A percentile compares a stretch with the other conserved stretches of the same genome.
Conservation (phyloP, 2,797 vertebrate species). For the Coregonus sp. region DNA sequence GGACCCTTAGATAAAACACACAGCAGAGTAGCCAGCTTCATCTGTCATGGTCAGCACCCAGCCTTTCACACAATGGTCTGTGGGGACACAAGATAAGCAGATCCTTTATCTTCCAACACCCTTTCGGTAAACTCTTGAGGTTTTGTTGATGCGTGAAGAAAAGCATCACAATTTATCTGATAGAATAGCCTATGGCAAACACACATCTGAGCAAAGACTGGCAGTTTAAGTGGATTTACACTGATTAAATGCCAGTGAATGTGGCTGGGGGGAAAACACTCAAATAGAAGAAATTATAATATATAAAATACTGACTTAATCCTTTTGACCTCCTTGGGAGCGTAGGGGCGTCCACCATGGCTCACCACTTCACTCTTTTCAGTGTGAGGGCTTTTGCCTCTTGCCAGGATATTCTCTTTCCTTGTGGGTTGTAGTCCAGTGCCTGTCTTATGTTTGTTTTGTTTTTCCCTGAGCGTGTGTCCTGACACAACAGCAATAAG, state of each 20-base stretch:
- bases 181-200: not conserved
- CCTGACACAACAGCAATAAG: not conserved
- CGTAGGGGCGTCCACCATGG: not conserved
- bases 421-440: not conserved
- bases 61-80: not conserved
- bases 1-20: constrained; percentile 31
- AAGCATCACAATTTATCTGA: not conserved
- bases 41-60: not conserved
- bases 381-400: not conserved
- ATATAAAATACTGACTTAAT: not conserved
- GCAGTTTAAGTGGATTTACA: not conserved
- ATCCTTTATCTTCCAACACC: not conserved
- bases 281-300: not conserved
- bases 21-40: constrained; percentile 12
- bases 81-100: not conserved
- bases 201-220: not conserved
- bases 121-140: not conserved
- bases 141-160: not conserved
- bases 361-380: not conserved
- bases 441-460: not conserved
- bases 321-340: not conserved
- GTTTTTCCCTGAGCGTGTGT: not conserved
- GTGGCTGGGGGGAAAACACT: not conserved
- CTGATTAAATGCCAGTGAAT: not conserved
- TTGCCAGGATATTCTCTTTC: not conserved